These are phyloP conservation scores for Antigone vipio DNA, from an alignment of 2,113 vertebrate genomes.

Conservation along the genomic window DNA sequence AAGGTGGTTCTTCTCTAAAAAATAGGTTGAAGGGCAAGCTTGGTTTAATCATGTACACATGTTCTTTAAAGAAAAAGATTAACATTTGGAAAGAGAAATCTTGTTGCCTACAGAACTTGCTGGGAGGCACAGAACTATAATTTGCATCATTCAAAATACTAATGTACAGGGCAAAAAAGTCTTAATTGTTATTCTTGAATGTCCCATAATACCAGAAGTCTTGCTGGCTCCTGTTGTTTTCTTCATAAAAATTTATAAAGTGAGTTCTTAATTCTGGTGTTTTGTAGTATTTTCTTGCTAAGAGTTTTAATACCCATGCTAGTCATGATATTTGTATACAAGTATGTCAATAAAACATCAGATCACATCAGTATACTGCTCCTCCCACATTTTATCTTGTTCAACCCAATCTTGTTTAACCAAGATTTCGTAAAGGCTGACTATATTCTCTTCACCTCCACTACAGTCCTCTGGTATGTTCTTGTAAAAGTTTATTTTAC, in stretches of 20 bases:
- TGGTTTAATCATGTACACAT: conserved; percentile 6
- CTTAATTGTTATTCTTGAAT: neutral
- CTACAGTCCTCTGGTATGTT: neutral
- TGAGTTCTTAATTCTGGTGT: neutral
- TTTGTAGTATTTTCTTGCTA: neutral
- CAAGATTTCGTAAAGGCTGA: neutral
- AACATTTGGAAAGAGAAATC: neutral
- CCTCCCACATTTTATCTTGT: neutral
- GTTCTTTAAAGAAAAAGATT: neutral
- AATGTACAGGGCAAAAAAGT: neutral
- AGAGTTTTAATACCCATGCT: neutral
- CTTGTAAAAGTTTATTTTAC: neutral
- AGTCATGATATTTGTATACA: neutral
- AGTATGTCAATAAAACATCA: neutral
- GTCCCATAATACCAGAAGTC: neutral
- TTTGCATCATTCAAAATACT: neutral
- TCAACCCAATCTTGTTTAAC: neutral
- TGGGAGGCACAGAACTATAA: neutral
- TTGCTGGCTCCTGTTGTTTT: neutral
- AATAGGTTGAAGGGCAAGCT: conserved; percentile 10
- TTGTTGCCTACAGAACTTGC: neutral
- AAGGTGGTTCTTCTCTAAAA: neutral
- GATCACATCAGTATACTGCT: neutral
- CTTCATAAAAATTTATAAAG: neutral
- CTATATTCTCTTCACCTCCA: neutral